Evolutionary conservation across 2,888 invertebrate genomes (phyloP), one percentile per base, ranked within the genome.

Genomic region (Gisinianus flammeolus): DNA sequence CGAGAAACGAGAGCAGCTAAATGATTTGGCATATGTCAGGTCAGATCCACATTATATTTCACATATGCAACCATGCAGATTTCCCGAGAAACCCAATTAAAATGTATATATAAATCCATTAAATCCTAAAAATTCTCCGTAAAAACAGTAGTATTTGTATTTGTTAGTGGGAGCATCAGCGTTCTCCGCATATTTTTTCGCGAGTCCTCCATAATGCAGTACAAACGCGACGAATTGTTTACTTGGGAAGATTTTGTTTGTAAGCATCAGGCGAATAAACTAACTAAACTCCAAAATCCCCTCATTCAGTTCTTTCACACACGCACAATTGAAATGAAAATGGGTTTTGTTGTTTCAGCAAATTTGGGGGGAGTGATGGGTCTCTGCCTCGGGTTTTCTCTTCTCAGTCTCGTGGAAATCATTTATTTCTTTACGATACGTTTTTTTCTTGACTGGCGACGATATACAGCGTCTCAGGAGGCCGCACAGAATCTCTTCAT

Each of bases 231-330:
- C 75, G 83, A 83, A 75, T 76, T 84, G 10, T 84, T 82, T 33
- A 81, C 84, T 16, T 85, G 85, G 85, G 84, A 83, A 72, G 82
- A 85, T 68, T 84, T 85, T 76, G 84, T 85, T 26, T 83, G 83
- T 83, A 77, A 77, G 81, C 76, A n/a, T n/a, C n/a, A n/a, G n/a
- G n/a, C n/a, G n/a, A n/a, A n/a, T n/a, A n/a, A n/a, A n/a, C 24
- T 16, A 44, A 44, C 16, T 44, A 44, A 44, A 44, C n/a, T n/a
- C n/a, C n/a, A n/a, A n/a, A 44, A 10, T 44, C 8, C 52, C 52
- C 16, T 44, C 52, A 44, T 44, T 44, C n/a, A n/a, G 16, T 44
- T 44, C 52, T 44, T 44, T 44, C 8, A 16, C 52, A 10, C 8
- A 44, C 8, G 52, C 52, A 44, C 16, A 44, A 44, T 62, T 62